phyloP scores from a whole-genome alignment of 2,797 vertebrate genomes.

The Dipus sagitta region DNA sequence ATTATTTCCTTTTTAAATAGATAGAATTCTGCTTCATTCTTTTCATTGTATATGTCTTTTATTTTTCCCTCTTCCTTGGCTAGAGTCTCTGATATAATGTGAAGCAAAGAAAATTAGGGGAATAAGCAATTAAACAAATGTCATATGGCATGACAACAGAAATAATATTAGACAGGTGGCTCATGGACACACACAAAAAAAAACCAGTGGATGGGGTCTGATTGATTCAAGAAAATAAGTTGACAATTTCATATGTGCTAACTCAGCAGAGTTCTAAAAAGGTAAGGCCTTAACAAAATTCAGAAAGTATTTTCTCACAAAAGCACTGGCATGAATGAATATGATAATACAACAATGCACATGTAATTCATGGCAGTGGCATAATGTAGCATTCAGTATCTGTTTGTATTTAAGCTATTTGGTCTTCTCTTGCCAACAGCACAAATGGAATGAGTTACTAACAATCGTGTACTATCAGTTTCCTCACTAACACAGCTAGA shows the following conservation, averaged over 20 bases:
- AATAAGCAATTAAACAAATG: neutral
- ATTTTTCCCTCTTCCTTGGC: neutral
- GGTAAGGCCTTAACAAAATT: neutral
- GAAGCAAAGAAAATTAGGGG: neutral
- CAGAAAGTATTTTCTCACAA: slow-evolving; percentile 33
- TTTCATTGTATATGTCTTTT: neutral
- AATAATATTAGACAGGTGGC: neutral
- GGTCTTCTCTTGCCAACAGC: neutral
- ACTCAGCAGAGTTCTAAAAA: neutral
- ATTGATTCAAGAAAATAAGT: neutral
- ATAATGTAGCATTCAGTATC: neutral
- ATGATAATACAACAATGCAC: neutral
- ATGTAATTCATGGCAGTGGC: neutral
- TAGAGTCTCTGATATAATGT: neutral
- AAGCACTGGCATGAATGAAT: slow-evolving; percentile 27
- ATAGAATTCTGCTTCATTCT: neutral
- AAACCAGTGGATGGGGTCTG: neutral
- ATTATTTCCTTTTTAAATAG: neutral
- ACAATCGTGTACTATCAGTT: neutral
- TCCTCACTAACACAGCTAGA: neutral
- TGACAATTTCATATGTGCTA: neutral
- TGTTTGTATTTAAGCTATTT: neutral
- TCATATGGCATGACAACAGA: neutral
- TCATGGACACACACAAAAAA: neutral
- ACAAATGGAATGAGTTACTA: neutral